These are phyloP conservation scores for Sebastes nivosus DNA, from an alignment of 2,797 vertebrate species.

Conservation along the genomic window DNA sequence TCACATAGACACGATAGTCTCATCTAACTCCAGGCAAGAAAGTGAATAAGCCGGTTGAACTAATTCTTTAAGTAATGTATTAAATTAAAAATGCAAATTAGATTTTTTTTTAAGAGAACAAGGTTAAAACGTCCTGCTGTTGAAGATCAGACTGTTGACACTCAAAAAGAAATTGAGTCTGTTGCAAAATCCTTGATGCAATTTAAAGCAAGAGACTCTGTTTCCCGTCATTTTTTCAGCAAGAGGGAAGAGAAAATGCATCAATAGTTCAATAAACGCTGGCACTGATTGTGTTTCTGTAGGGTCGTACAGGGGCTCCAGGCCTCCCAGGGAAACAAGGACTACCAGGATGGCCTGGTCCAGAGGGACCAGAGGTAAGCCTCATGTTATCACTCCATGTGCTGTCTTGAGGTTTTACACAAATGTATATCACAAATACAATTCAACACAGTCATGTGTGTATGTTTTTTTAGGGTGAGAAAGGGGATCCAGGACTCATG, in stretches of 20 bases:
- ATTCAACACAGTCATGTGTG: background rate
- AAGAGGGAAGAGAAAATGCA: background rate
- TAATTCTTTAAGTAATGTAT: background rate
- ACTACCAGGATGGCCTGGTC: conserved; percentile 86
- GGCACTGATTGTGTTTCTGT: conserved; percentile 51
- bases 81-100: background rate
- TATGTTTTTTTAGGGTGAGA: conserved; percentile 64
- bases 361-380: conserved; percentile 86
- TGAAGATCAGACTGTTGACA: background rate
- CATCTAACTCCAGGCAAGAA: background rate
- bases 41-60: background rate
- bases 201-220: background rate
- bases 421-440: background rate
- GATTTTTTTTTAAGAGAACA: background rate
- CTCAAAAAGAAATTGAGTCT: background rate
- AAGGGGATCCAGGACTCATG: conserved; percentile 85
- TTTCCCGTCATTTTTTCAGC: background rate
- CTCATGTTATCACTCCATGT: background rate
- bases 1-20: background rate
- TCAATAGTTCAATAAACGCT: background rate
- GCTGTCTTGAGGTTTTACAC: background rate
- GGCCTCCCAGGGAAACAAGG: conserved; percentile 92
- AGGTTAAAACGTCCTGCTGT: background rate
- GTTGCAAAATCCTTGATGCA: background rate
- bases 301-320: conserved; percentile 92